Evolutionary conservation across 2,888 invertebrate species (phyloP).

Genomic region (Operophtera brumata): DNA sequence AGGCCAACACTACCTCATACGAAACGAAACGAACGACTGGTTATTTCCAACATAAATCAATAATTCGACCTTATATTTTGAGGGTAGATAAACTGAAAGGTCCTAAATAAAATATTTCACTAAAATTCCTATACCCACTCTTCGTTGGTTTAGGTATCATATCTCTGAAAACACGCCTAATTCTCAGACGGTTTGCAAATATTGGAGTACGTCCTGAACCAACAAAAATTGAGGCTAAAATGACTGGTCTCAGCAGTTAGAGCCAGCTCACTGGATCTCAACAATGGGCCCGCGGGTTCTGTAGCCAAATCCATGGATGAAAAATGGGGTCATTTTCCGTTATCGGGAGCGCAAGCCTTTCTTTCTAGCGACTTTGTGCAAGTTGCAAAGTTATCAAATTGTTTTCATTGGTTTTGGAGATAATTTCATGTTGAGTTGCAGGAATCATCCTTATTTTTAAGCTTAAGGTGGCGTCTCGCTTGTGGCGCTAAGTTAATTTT

Average conservation of each 20-base stretch:
- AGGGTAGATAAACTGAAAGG: neutral
- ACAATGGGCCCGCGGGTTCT: constrained; percentile 16
- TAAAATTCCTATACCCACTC: neutral
- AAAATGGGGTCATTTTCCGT: constrained; percentile 13
- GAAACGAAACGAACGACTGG: too few relatives aligned
- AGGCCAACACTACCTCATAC: too few relatives aligned
- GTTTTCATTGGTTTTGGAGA: neutral
- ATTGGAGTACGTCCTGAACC: constrained; percentile 17
- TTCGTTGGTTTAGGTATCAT: constrained; percentile 23
- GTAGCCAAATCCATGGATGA: constrained; percentile 14
- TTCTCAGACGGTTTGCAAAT: constrained; percentile 9
- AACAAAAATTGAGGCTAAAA: constrained; percentile 13
- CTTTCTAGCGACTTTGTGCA: constrained; percentile 7
- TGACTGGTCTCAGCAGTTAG: constrained; percentile 15
- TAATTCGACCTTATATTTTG: neutral
- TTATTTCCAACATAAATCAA: neutral
- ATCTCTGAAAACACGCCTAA: constrained; percentile 18
- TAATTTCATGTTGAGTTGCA: neutral
- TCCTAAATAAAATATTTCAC: constrained; percentile 8
- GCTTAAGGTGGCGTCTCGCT: too few relatives aligned
- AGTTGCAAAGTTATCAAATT: neutral
- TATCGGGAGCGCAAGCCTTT: constrained; percentile 10
- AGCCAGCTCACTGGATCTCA: constrained; percentile 9
- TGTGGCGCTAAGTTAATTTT: too few relatives aligned
- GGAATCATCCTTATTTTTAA: neutral